phyloP scores from a whole-genome alignment of 2,797 vertebrate species.

The Hyperoplus immaculatus region DNA sequence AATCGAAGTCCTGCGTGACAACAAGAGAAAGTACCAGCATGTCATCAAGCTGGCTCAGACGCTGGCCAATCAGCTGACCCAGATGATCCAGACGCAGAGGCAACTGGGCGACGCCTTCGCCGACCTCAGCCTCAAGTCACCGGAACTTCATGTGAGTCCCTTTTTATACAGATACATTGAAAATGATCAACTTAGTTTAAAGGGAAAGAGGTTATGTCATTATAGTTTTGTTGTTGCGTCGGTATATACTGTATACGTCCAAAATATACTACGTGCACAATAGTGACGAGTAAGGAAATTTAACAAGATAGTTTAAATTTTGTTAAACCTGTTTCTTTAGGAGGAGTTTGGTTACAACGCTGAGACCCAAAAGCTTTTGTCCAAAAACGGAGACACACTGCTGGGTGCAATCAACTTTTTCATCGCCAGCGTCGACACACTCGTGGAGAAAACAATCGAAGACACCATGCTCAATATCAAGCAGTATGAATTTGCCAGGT shows the following conservation, averaged over 20 bases:
- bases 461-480: conserved; percentile 98
- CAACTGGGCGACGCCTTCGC: conserved; percentile 97
- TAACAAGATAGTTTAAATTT: too few species aligned
- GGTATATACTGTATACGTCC: not conserved
- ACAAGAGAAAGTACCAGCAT: conserved; percentile 97
- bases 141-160: conserved; percentile 95
- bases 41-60: conserved; percentile 95
- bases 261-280: not conserved
- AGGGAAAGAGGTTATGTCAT: too few species aligned
- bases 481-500: conserved; percentile 98
- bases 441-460: conserved; percentile 99
- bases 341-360: conserved; percentile 99
- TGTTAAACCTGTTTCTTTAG: conserved; percentile 80
- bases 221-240: too few species aligned
- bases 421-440: conserved; percentile 94
- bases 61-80: conserved; percentile 92
- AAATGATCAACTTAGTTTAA: not conserved
- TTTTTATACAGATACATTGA: not conserved
- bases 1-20: conserved; percentile 96
- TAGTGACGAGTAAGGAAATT: not conserved
- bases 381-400: conserved; percentile 98
- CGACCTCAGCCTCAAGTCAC: conserved; percentile 97
- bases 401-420: conserved; percentile 97
- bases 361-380: conserved; percentile 97
- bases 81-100: conserved; percentile 96